These are phyloP conservation scores for Notocelia uddmanniana DNA, from an alignment of 2,888 invertebrate genomes.

Conservation along the genomic window DNA sequence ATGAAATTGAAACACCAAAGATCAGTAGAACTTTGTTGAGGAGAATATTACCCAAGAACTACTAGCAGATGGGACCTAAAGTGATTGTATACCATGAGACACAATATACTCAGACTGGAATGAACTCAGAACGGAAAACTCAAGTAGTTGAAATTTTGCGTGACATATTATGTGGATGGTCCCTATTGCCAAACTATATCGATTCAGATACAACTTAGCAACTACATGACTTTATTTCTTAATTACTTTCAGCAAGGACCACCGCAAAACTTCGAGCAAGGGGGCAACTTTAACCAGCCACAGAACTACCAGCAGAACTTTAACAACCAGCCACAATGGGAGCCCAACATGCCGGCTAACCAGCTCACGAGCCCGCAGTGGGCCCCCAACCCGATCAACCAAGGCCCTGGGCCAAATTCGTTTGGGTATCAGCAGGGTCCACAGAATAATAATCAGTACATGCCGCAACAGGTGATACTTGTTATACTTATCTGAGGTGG, in stretches of 20 bases:
- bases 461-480: slow-evolving; percentile 45
- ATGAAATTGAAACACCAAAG: too few relatives aligned
- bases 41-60: too few relatives aligned
- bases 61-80: too few relatives aligned
- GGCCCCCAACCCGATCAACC: slow-evolving; percentile 43
- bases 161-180: too few relatives aligned
- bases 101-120: too few relatives aligned
- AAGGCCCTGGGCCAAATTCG: slow-evolving; percentile 48
- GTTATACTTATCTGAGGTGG: not conserved
- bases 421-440: slow-evolving; percentile 50
- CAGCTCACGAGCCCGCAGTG: slow-evolving; percentile 42
- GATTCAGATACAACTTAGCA: too few relatives aligned
- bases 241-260: slow-evolving; percentile 51
- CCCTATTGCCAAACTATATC: too few relatives aligned
- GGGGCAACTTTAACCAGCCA: slow-evolving; percentile 53
- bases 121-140: too few relatives aligned
- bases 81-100: too few relatives aligned
- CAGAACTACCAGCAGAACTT: slow-evolving; percentile 48
- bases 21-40: too few relatives aligned
- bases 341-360: slow-evolving; percentile 48
- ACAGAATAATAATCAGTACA: slow-evolving; percentile 46
- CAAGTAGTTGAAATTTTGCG: too few relatives aligned
- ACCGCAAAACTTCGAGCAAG: slow-evolving; percentile 54
- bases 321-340: slow-evolving; percentile 51
- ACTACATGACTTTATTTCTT: not conserved